Base-by-base conservation (phyloP, 2,797 vertebrate species). In the Nyctibius grandis region DNA sequence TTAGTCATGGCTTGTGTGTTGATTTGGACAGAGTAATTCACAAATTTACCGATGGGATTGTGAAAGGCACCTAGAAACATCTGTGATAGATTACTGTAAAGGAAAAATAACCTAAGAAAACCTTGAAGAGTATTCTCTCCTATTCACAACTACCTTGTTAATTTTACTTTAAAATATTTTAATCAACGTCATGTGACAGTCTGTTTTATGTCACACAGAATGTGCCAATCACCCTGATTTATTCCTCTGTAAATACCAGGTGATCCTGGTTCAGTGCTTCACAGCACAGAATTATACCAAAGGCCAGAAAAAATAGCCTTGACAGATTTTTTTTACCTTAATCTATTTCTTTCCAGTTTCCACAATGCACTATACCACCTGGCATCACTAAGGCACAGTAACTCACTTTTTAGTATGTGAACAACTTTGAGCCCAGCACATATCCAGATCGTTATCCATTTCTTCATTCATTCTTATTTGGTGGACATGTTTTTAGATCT, bases 271-370 rank as follows among this genome's bases (percentile, higher is more conserved):
- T 97, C 96, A 96, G 28, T 57, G 47, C 90, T 91, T 94, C 88
- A 79, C 76, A 95, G 80, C 51, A 95, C 45, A 95, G 91, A 97
- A 97, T 95, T 95, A 95, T 82, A 78, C 89, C 88, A 38, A 97
- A 97, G 94, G 92, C 80, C 73, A 87, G 65, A 92, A 96, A 96
- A 98, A 98, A 98, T 56, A 96, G 94, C 85, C 92, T 97, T 98
- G 96, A 97, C 96, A 97, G 96, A 95, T 97, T 96, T 92, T 92
- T 90, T 85, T 97, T 96, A 93, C 14, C 15, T 87, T 75, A 16
- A 95, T 91, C 91, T 93, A 90, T 97, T 97, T 98, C 96, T 96
- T 97, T 97, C 95, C 96, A 97, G 86, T 97, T 98, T 97, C 96
- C 91, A 91, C 93, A 94, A 95, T 51, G 74, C 42, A 80, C 86